Base-by-base conservation (phyloP, 2,113 vertebrate genomes). In the Vidua chalybeata region DNA sequence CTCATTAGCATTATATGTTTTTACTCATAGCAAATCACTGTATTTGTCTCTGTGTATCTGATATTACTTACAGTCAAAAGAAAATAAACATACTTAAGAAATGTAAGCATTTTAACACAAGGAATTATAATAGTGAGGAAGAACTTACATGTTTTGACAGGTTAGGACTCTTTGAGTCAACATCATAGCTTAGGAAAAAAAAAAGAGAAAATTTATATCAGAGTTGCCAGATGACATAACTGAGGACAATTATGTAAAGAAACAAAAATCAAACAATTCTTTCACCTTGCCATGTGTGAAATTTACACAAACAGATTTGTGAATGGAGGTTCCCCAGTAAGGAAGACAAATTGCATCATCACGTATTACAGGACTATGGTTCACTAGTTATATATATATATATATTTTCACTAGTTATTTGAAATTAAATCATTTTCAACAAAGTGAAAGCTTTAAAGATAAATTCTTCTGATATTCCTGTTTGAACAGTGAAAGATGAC, bases 131-230 rank as follows among this genome's bases (percentile, higher is more conserved):
- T 5, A 91, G 37, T 1, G 2, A 91, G 41, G n/a, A 58, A 90
- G 55, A 67, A 93, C 99, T 99, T 98, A 99, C 99, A 68, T 99
- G 99, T 97, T 99, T 99, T 33, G 99, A 99, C 51, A 99, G 98
- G 96, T 99, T 99, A 92, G 98, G 98, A 51, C 99, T 99, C 97
- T 99, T 99, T 6, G 99, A 99, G 97, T 99, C 99, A 55, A 99
- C 99, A 90, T 99, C 99, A 37, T 99, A 99, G 98, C 99, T 99
- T 90, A 9, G 37, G 10, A 13, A 22, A 62, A 64, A 67, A 45
- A 66, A 56, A 68, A 37, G 35, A 35, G 3, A 7, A 45, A 88
- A 56, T 43, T 64, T 80, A 7, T 22, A 66, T 93, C 15, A 61
- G 35, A 69, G 39, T 81, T 92, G 20, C 26, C 58, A 86, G 15